A percentile compares a stretch with the other conserved stretches of the same genome.
Evolutionary conservation across 2,888 invertebrate genomes (phyloP).

Genomic region (Phaedon cochleariae): DNA sequence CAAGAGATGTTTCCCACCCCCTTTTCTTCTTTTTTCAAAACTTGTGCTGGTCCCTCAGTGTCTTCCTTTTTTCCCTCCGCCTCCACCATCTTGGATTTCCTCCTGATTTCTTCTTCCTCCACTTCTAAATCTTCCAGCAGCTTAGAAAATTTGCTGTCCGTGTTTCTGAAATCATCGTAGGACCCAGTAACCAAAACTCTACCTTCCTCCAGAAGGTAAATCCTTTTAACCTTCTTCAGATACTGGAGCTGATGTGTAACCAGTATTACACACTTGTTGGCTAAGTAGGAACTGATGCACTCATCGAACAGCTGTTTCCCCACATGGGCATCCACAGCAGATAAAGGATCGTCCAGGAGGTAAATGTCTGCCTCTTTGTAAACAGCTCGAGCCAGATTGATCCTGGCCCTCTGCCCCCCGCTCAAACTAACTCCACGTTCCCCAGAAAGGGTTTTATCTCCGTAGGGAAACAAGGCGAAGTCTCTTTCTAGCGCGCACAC

Average conservation of each 20-base stretch:
- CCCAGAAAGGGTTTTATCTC: slow-evolving; percentile 81
- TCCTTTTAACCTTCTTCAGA: slow-evolving; percentile 66
- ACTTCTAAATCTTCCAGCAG: slow-evolving; percentile 39
- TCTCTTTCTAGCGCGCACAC: slow-evolving; percentile 78
- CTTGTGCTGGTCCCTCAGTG: slow-evolving; percentile 21
- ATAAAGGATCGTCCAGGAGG: slow-evolving; percentile 86
- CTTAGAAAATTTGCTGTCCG: slow-evolving; percentile 77
- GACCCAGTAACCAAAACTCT: slow-evolving; percentile 69
- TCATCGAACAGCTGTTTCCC: slow-evolving; percentile 86
- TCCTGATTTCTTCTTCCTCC: slow-evolving; percentile 43
- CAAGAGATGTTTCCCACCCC: slow-evolving; percentile 67
- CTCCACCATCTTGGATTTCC: slow-evolving; percentile 56
- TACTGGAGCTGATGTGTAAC: slow-evolving; percentile 80
- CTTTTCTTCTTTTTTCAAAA: slow-evolving; percentile 66
- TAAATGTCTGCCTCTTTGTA: slow-evolving; percentile 84
- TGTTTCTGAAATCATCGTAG: slow-evolving; percentile 73
- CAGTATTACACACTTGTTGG: slow-evolving; percentile 74
- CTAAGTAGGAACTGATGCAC: slow-evolving; percentile 72
- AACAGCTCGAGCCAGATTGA: slow-evolving; percentile 84
- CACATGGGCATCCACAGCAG: slow-evolving; percentile 90
- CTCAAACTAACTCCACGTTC: slow-evolving; percentile 77
- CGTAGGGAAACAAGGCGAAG: slow-evolving; percentile 76
- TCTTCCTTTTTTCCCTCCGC: slow-evolving; percentile 11
- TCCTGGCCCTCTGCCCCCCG: slow-evolving; percentile 85
- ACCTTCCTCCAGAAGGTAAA: slow-evolving; percentile 67